phyloP scores from a whole-genome alignment of 2,113 vertebrate genomes.

The Phodopus roborovskii region DNA sequence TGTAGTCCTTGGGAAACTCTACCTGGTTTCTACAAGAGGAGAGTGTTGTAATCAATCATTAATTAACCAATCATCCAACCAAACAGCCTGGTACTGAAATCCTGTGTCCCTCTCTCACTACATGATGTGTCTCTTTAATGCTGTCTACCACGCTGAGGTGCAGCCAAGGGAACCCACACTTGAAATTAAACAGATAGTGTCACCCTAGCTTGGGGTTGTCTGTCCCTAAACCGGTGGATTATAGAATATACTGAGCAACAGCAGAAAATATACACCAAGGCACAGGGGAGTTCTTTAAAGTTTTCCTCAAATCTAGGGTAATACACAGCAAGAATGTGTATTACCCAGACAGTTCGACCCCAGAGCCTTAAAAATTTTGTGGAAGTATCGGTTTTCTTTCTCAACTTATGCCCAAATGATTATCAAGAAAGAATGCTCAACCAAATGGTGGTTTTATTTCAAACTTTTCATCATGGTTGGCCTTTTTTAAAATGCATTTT shows the following conservation, averaged over 20 bases:
- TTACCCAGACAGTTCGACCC: neutral
- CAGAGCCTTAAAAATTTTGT: slow-evolving; percentile 21
- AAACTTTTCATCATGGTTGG: neutral
- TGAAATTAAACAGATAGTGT: neutral
- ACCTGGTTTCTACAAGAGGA: neutral
- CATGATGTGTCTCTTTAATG: neutral
- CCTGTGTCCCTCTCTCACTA: neutral
- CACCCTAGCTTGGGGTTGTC: neutral
- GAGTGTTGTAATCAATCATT: neutral
- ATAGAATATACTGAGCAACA: neutral
- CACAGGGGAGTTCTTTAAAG: neutral
- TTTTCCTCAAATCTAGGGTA: neutral
- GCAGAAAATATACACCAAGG: neutral
- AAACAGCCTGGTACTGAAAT: neutral
- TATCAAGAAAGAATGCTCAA: neutral
- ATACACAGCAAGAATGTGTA: neutral
- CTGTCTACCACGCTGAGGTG: neutral
- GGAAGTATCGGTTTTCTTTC: slow-evolving; percentile 30
- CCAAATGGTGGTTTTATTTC: slow-evolving; percentile 3
- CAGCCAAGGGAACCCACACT: neutral
- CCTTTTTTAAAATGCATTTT: neutral
- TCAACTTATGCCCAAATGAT: neutral
- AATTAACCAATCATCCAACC: neutral
- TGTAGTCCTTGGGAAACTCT: neutral
- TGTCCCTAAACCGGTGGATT: neutral